Conservation (phyloP, 2,797 vertebrate species). For the Girardinus metallicus region DNA sequence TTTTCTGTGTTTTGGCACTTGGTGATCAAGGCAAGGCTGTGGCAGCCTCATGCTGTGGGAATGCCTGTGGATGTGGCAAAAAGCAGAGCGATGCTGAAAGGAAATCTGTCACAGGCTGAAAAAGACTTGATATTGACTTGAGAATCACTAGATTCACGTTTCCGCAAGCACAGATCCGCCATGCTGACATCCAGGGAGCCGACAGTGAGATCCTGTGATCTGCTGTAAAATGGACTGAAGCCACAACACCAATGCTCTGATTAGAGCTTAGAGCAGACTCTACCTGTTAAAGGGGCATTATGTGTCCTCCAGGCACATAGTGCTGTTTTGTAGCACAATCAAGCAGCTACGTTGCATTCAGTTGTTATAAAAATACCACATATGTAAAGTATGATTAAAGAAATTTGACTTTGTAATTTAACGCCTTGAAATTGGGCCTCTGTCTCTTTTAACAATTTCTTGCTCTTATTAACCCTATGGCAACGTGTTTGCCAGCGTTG, state of each 20-base stretch:
- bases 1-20: neutral
- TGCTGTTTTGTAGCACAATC: no score
- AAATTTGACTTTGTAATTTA: no score
- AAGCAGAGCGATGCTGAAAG: neutral
- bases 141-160: neutral
- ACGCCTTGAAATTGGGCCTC: no score
- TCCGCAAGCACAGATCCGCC: neutral
- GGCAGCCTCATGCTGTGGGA: neutral
- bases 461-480: no score
- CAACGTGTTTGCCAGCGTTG: no score
- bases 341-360: no score
- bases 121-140: neutral
- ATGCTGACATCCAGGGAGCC: no score
- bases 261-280: neutral
- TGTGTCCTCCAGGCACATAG: no score
- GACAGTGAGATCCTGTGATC: neutral
- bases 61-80: neutral
- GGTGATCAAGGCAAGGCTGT: neutral
- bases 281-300: no score
- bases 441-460: no score
- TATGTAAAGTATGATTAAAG: no score
- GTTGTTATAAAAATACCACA: no score
- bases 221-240: neutral
- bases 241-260: neutral
- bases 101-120: neutral